A percentile compares a stretch with the other conserved stretches of the same genome.
Evolutionary conservation across 2,888 invertebrate genomes (phyloP).

Genomic region (Dynastes hyllus): DNA sequence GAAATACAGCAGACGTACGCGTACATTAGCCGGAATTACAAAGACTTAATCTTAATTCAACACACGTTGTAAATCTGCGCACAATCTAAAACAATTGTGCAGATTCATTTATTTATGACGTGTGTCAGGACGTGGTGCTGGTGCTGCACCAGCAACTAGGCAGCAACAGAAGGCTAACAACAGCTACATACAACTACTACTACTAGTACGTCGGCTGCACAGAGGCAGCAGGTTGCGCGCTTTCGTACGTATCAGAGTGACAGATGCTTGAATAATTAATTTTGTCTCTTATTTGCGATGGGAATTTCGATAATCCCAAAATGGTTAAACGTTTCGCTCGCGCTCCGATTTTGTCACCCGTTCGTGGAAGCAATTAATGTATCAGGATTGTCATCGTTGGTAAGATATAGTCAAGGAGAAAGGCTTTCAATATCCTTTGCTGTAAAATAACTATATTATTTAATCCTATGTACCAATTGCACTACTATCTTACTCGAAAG

Average conservation of each 20-base stretch:
- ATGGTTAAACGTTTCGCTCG: background rate
- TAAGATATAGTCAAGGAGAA: background rate
- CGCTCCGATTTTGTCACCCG: background rate
- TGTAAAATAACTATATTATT: slow-evolving; percentile 9
- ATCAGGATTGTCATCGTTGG: background rate
- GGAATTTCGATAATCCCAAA: slow-evolving; percentile 33
- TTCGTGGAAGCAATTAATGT: slow-evolving; percentile 23
- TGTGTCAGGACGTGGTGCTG: slow-evolving; percentile 34
- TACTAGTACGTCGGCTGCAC: slow-evolving; percentile 1
- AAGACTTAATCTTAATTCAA: slow-evolving; percentile 48
- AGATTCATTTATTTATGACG: slow-evolving; percentile 50
- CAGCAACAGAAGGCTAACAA: slow-evolving; percentile 1
- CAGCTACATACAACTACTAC: background rate
- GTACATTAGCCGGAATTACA: slow-evolving; percentile 48
- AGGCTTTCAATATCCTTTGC: background rate
- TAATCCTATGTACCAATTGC: no score
- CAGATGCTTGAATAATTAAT: slow-evolving; percentile 51
- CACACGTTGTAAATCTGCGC: slow-evolving; percentile 51
- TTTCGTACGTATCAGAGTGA: slow-evolving; percentile 30
- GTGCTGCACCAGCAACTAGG: slow-evolving; percentile 4
- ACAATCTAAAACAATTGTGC: slow-evolving; percentile 53
- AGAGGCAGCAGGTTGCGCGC: slow-evolving; percentile 37
- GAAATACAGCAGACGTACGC: slow-evolving; percentile 42
- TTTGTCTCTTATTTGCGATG: slow-evolving; percentile 32
- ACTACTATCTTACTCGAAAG: no score